Evolutionary conservation across 2,797 vertebrate genomes (phyloP), one percentile per base, ranked within the genome.

Genomic region (Erithacus rubecula): DNA sequence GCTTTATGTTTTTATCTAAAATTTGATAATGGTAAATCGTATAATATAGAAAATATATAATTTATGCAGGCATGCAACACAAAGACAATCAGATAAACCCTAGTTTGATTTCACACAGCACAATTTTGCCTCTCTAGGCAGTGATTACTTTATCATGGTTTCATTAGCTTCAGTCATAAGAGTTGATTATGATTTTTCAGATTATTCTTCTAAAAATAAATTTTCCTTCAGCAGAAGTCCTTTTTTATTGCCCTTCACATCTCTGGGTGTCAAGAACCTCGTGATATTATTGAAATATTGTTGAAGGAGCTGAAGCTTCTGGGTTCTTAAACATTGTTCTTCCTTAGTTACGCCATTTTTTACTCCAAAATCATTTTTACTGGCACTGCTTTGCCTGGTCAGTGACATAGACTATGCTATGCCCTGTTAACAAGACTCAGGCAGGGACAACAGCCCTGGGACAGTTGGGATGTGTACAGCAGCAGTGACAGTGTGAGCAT

Each of bases 381-480:
- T 37, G 41, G 8, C 8, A 29, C 17, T 27, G 13, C 23, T 60
- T 47, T 60, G 10, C 20, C 46, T 9, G 1, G 3, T 39, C 51
- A 53, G 58, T 37, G 53, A 4, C 34, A 62, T 5, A 26, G 70
- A 19, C 9, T 21, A 3, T 20, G 17, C 34, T 12, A 12, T 11
- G 4, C 29, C 17, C 51, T 37, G 70, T 32, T 15, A 47, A 11
- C 7, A 80, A 55, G 55, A 34, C 29, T 32, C 9, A 11, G 30
- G 29, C 39, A 74, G 83, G 5, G 36, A 17, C 43, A 29, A 2
- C n/a, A 53, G 67, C 22, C 32, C 47, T 24, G 21, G 26, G 34
- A 19, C 36, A 41, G 23, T 2, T 2, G 0, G 0, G 1, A 5
- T 11, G 22, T 15, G 29, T 46, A 29, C 20, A 76, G 62, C 30